phyloP scores from a whole-genome alignment of 2,888 invertebrate genomes.

The Panopea generosa region DNA sequence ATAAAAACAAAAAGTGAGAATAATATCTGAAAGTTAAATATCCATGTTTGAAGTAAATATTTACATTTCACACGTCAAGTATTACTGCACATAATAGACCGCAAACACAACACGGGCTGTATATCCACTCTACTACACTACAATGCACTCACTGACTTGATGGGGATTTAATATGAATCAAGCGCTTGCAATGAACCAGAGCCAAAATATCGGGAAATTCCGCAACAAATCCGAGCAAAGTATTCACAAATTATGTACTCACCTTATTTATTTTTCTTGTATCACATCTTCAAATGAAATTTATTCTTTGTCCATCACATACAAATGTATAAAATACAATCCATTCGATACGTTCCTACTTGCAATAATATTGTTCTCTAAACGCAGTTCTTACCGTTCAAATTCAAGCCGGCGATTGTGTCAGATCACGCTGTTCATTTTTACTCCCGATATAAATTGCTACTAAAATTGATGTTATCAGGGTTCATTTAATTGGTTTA shows the following conservation, averaged over 20 bases:
- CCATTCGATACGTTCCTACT: too few species aligned
- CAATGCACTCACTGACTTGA: neutral
- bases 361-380: too few species aligned
- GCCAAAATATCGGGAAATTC: constrained; percentile 39
- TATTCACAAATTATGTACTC: too few species aligned
- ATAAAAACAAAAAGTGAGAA: too few species aligned
- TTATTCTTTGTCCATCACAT: too few species aligned
- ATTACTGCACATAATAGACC: neutral
- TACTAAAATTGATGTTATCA: too few species aligned
- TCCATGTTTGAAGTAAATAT: constrained; percentile 3
- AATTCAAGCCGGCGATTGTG: neutral
- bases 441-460: constrained; percentile 36
- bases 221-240: constrained; percentile 29
- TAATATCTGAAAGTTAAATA: neutral
- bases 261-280: too few species aligned
- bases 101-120: neutral
- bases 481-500: too few species aligned
- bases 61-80: constrained; percentile 1
- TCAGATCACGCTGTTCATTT: constrained; percentile 57
- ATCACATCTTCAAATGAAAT: too few species aligned
- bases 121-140: constrained; percentile 9
- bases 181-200: constrained; percentile 51
- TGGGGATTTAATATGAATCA: constrained; percentile 8
- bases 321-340: too few species aligned
- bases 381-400: too few species aligned